Conservation (phyloP, 23 tunicate genomes). For the Oikopleura vanhoeffeni region DNA sequence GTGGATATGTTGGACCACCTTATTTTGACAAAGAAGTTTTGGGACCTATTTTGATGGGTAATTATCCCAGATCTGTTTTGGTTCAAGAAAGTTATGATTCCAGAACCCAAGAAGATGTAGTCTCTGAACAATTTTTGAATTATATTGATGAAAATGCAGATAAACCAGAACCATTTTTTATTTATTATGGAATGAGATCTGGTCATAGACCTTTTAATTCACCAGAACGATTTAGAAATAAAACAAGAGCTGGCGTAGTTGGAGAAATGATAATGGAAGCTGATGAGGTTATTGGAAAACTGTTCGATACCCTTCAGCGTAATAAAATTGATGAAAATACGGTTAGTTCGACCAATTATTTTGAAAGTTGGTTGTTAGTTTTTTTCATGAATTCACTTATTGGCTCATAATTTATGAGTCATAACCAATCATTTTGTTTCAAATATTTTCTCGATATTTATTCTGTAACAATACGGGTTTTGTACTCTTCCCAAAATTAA, state of each 20-base stretch:
- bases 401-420: too few species aligned
- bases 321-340: background rate
- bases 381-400: too few species aligned
- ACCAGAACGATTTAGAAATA: background rate
- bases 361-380: too few species aligned
- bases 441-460: too few species aligned
- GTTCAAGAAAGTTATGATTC: background rate
- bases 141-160: background rate
- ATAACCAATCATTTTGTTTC: too few species aligned
- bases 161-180: background rate
- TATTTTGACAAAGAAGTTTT: background rate
- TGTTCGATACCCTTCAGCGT: background rate
- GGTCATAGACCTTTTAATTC: constrained; percentile 6
- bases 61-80: background rate
- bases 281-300: background rate
- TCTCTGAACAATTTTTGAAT: background rate
- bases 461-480: too few species aligned
- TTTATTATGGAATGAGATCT: background rate
- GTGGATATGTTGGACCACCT: background rate
- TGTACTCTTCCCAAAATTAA: too few species aligned
- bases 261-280: constrained; percentile 11
- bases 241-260: background rate
- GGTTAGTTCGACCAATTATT: too few species aligned
- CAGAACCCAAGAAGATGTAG: background rate
- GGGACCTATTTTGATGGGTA: background rate